Evolutionary conservation across 2,113 vertebrate genomes (phyloP), one percentile per base, ranked within the genome.

Genomic region (Oryzias javanicus): DNA sequence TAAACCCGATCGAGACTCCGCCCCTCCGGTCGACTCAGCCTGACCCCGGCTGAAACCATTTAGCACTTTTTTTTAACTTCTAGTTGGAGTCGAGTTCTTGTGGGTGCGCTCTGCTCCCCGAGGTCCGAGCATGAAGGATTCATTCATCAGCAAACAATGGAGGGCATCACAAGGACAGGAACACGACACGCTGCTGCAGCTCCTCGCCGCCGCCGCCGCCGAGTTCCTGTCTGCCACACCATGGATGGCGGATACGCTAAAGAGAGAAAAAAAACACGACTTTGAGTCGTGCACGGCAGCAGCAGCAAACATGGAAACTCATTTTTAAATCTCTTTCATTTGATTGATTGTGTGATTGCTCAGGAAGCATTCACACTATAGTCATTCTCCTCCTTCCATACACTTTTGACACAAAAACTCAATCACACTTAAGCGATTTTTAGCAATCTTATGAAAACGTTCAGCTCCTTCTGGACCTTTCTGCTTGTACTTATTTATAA

Each of bases 81-180:
- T 3, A 35, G 35, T 70, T 62, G 67, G 63, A 74, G 61, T 70
- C 13, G 3, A 50, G 55, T 79, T 83, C 56, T 27, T 52, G 57
- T 54, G 66, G 25, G 41, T 48, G n/a, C 24, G 10, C 55, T 62
- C 70, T 72, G 64, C 58, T 71, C 74, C 74, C 54, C 53, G 67
- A 64, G 74, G 61, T 49, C 29, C 29, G 67, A 20, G 56, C 69
- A 55, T 65, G 48, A 45, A 24, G 50, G 64, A 55, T 17, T 63
- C 62, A 78, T 83, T 87, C 49, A 83, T 84, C 79, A 70, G 70
- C 49, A 74, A 60, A 82, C 70, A 83, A 83, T 52, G 51, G 67
- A 60, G 51, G 65, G 53, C 67, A 68, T 81, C 67, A 51, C 78
- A 74, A 89, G 80, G 58, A 70, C 71, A 58, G 78, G 50, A 86